Conservation (phyloP, 2,797 vertebrate genomes). For the Lepilemur septentrionalis region DNA sequence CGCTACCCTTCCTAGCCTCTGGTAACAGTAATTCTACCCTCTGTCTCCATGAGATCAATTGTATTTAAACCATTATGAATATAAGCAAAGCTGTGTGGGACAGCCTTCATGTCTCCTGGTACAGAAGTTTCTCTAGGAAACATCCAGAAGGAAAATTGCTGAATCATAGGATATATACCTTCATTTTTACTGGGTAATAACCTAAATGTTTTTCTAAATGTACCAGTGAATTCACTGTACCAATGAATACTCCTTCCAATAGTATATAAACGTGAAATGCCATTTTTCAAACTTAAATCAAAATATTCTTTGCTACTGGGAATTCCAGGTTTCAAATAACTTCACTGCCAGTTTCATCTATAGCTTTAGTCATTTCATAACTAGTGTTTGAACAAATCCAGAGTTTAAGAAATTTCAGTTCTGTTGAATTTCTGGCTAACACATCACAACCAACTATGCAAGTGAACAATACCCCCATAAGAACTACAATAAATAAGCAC, state of each 20-base stretch:
- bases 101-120: not conserved
- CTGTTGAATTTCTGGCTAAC: not conserved
- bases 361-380: constrained; percentile 10
- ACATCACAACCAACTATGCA: not conserved
- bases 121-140: not conserved
- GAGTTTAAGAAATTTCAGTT: not conserved
- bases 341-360: not conserved
- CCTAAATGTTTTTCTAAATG: not conserved
- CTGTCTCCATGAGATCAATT: not conserved
- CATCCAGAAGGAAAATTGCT: not conserved
- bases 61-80: not conserved
- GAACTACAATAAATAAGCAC: not conserved
- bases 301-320: constrained; percentile 11
- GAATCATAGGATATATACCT: not conserved
- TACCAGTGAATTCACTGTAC: not conserved
- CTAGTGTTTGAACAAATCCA: not conserved
- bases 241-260: constrained; percentile 2
- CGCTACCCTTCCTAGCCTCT: not conserved
- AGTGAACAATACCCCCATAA: not conserved
- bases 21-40: not conserved
- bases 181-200: not conserved
- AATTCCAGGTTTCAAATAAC: constrained; percentile 50
- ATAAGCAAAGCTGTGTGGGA: not conserved
- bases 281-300: constrained; percentile 52
- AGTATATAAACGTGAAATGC: not conserved